Evolutionary conservation across 2,888 invertebrate species (phyloP).

Genomic region (Temnothorax unifasciatus): DNA sequence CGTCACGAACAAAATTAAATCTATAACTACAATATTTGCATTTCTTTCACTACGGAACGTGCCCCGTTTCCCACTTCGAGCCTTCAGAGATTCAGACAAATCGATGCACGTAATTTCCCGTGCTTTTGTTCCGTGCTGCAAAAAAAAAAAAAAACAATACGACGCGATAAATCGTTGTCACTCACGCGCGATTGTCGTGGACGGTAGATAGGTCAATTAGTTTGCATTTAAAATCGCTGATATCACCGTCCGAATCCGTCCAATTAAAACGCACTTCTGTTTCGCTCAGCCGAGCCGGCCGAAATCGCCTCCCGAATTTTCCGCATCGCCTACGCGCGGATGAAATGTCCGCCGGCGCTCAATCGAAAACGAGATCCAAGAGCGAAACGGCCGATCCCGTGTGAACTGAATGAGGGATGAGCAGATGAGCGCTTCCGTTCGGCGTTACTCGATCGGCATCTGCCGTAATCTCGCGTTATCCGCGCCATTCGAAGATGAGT

Average conservation of each 20-base stretch:
- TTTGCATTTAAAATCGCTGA: constrained; percentile 50
- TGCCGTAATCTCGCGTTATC: background rate
- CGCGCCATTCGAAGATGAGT: background rate
- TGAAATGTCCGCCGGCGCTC: constrained; percentile 12
- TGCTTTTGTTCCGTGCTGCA: constrained; percentile 17
- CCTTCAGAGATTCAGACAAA: constrained; percentile 8
- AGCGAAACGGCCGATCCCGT: background rate
- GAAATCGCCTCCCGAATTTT: constrained; percentile 41
- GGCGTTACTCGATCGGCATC: background rate
- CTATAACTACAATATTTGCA: constrained; percentile 28
- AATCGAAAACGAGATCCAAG: constrained; percentile 13
- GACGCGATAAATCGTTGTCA: constrained; percentile 39
- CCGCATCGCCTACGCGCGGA: constrained; percentile 25
- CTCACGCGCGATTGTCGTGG: constrained; percentile 44
- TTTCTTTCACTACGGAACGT: background rate
- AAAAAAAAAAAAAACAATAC: constrained; percentile 27
- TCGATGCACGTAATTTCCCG: constrained; percentile 3
- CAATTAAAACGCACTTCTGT: constrained; percentile 39
- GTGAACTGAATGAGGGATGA: background rate
- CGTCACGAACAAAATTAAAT: constrained; percentile 21
- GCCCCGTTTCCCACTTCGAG: background rate
- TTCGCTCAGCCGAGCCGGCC: constrained; percentile 18
- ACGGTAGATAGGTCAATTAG: constrained; percentile 46
- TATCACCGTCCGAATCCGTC: constrained; percentile 24
- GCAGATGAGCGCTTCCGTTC: background rate